Evolutionary conservation across 2,113 vertebrate species (phyloP), one percentile per base, ranked within the genome.

Genomic region (Catharus fuscescens): DNA sequence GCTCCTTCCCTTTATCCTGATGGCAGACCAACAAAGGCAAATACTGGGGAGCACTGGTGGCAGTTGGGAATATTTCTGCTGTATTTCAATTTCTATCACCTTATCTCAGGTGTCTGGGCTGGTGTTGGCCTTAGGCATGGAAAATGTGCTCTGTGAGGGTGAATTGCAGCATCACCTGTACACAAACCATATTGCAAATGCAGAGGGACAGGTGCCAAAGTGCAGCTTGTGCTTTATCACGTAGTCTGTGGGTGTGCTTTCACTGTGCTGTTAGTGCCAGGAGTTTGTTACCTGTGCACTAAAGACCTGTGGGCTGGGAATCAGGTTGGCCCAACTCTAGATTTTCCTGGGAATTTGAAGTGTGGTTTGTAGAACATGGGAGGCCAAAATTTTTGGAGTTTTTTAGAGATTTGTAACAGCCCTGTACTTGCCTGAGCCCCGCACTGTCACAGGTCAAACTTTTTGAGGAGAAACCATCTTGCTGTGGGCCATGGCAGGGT

Each of bases 231-330:
- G 50, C 59, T 70, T 70, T 34, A 32, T 42, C 47, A 15, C 0
- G 0, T 3, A 7, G 19, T 5, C 60, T 32, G 4, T 20, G 56
- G 50, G 34, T 0, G 3, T 42, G 21, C 6, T 36, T 80, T 70
- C 20, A 5, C 36, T 48, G 10, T 19, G 36, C 6, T 31, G 0
- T 47, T 21, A 25, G 17, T 40, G 34, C 31, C 64, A 54, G 47
- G 26, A 26, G 1, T 79, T 81, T 85, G 28, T 34, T 81, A n/a
- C 32, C 18, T 62, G 3, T 8, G 2, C 25, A 20, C 34, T 28
- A 2, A 31, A 25, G 28, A 3, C 12, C 57, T 32, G 29, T 38
- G 32, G 20, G 2, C 2, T 80, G 57, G 59, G 59, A 72, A 52
- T 34, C 18, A 34, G 26, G 3, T 23, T 44, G 21, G 31, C 25